A percentile compares a stretch with the other conserved stretches of the same genome.
Evolutionary conservation across 1,140 invertebrate genomes (phyloP).

Genomic region (Drosophila nigrodunni): DNA sequence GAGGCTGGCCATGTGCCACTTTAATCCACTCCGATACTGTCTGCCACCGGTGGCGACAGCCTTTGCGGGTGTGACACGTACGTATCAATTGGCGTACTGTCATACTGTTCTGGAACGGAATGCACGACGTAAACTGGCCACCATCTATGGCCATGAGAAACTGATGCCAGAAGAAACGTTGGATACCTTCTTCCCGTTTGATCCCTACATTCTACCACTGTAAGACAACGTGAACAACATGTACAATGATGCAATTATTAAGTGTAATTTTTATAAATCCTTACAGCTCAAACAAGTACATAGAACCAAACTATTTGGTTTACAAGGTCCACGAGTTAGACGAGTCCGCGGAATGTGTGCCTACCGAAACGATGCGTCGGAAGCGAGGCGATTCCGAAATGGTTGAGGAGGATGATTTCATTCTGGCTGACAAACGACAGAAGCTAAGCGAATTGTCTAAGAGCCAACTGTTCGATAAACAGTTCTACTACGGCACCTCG

Average conservation of each 20-base stretch:
- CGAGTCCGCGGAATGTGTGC: slow-evolving; percentile 28
- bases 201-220: slow-evolving; percentile 89
- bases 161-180: slow-evolving; percentile 85
- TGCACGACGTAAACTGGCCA: slow-evolving; percentile 88
- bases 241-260: slow-evolving; percentile 28
- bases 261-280: slow-evolving; percentile 29
- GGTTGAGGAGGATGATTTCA: slow-evolving; percentile 79
- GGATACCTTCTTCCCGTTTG: slow-evolving; percentile 92
- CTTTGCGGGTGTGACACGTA: slow-evolving; percentile 93
- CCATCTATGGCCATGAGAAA: slow-evolving; percentile 85
- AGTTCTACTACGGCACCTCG: slow-evolving; percentile 67
- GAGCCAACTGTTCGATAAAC: slow-evolving; percentile 69
- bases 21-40: slow-evolving; percentile 95
- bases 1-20: slow-evolving; percentile 91
- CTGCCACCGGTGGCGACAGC: slow-evolving; percentile 90
- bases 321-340: slow-evolving; percentile 62
- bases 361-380: slow-evolving; percentile 56
- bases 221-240: slow-evolving; percentile 22
- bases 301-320: slow-evolving; percentile 54
- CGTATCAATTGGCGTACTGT: slow-evolving; percentile 97
- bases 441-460: slow-evolving; percentile 61
- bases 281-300: slow-evolving; percentile 62
- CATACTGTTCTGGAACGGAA: slow-evolving; percentile 95
- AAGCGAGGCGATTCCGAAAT: slow-evolving; percentile 82
- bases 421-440: slow-evolving; percentile 75